A percentile compares a stretch with the other conserved stretches of the same genome.
Evolutionary conservation across 2,113 vertebrate species (phyloP).

Genomic region (Emydocephalus ijimae): DNA sequence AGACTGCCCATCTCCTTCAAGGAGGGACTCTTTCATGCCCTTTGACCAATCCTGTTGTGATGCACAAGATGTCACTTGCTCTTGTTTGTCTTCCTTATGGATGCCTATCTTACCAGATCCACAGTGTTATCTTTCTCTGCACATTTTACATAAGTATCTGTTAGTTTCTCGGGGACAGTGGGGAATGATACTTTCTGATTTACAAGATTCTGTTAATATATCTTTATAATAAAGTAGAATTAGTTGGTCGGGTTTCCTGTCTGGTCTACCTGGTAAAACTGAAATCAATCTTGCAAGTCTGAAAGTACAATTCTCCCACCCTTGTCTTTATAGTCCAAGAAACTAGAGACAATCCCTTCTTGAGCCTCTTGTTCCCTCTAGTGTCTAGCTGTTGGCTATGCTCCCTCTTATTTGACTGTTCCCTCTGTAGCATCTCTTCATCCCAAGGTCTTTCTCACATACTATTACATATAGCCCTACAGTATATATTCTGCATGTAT

Average conservation of each 20-base stretch:
- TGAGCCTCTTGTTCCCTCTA: background rate
- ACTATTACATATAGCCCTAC: background rate
- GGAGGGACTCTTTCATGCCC: background rate
- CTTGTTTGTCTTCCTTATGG: background rate
- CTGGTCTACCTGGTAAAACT: background rate
- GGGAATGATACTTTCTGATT: background rate
- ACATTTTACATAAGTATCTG: background rate
- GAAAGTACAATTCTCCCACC: background rate
- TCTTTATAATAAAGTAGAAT: background rate
- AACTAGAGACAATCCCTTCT: background rate
- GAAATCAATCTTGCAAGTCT: background rate
- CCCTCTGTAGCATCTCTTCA: background rate
- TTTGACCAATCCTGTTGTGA: background rate
- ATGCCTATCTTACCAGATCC: background rate
- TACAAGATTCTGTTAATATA: background rate
- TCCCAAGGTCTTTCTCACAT: background rate
- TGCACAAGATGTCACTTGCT: background rate
- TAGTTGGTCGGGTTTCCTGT: background rate
- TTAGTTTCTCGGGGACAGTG: background rate
- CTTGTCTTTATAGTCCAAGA: background rate
- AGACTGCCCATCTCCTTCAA: background rate
- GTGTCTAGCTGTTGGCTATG: background rate
- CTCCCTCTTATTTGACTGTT: background rate
- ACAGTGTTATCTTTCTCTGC: background rate
- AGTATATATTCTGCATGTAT: conserved; percentile 20